Evolutionary conservation across 1,140 invertebrate genomes (phyloP), one percentile per base, ranked within the genome.

Genomic region (Caenorhabditis brenneri): DNA sequence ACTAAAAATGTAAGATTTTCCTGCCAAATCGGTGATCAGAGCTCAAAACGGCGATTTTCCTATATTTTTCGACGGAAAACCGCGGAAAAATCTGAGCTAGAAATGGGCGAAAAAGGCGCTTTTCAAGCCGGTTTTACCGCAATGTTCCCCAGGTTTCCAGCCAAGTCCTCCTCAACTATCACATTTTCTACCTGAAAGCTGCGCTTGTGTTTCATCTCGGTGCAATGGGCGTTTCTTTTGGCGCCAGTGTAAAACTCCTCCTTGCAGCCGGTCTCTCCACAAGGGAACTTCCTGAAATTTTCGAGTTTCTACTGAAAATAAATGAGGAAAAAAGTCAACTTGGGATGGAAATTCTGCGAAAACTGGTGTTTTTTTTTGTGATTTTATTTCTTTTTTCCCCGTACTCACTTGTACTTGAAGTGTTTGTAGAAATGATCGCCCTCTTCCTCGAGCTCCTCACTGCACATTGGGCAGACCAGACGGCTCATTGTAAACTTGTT

Each of bases 361-460:
- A n/a, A n/a, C 19, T 46, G 42, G 42, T 46, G 2, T 27, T 27
- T 19, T 31, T 16, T 65, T 65, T 65, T 16, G 1, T 33, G 16
- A 22, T 36, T 12, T 65, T 65, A 7, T 36, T 36, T 36, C 31
- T 36, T 6, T 27, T 29, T 27, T 29, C 10, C 29, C 29, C 22
- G 24, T 2, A 12, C 65, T 46, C 24, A 42, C 65, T 74, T 74
- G n/a, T 74, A 74, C n/a, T 74, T 74, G 15, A 74, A 74, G 24
- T 74, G 65, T 24, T 74, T 74, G 6, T 24, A 74, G 10, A 74
- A 46, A 36, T 74, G 65, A 22, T 19, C 5, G 3, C 36, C 65
- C 10, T 74, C 65, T 6, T 22, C 65, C 15, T 42, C n/a, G 6
- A 74, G 36, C 3, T 9, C 42, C 36, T 42, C 65, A 12, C 36